Evolutionary conservation across 2,888 invertebrate genomes (phyloP), one percentile per base, ranked within the genome.

Genomic region (Aricia artaxerxes): DNA sequence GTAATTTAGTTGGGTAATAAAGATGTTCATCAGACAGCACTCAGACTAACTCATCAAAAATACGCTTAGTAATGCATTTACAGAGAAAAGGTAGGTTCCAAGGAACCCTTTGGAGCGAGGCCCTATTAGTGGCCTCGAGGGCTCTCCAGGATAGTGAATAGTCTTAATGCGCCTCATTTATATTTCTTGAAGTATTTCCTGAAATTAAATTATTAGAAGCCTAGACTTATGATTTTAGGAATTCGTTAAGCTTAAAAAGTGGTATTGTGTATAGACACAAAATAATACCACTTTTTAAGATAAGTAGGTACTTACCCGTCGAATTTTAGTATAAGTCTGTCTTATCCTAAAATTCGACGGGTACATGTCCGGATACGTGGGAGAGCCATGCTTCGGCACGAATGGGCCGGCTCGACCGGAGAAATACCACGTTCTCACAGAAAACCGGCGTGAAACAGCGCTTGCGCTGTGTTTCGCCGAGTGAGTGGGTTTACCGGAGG

Each of bases 61-160:
- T 76, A 76, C 53, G 76, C 76, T 76, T 49, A 76, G 76, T 76
- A 38, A 80, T 76, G 78, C 78, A 44, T 78, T 73, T 78, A 60
- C 35, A 77, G 77, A 40, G 61, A 38, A 38, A 77, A 44, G 60
- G 72, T 6, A 44, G 44, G 24, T 49, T 69, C 16, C 16, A 72
- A 49, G 44, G 64, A 40, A 35, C 49, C 72, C 78, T 24, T 16
- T 78, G 31, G 72, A 64, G 61, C n/a, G 24, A 64, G 13, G 35
- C 53, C 53, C 49, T 69, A 69, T 69, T 78, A 72, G 38, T 78
- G 72, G 64, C 72, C 53, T 64, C 3, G 13, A 53, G 76, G 31
- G 4, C 53, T 57, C 76, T 76, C 35, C 16, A 57, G 53, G 31
- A 6, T 76, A 57, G 35, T 76, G 35, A 53, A 35, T 49, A 76